Conservation (phyloP, 2,888 invertebrate genomes). For the Yponomeuta malinellus region DNA sequence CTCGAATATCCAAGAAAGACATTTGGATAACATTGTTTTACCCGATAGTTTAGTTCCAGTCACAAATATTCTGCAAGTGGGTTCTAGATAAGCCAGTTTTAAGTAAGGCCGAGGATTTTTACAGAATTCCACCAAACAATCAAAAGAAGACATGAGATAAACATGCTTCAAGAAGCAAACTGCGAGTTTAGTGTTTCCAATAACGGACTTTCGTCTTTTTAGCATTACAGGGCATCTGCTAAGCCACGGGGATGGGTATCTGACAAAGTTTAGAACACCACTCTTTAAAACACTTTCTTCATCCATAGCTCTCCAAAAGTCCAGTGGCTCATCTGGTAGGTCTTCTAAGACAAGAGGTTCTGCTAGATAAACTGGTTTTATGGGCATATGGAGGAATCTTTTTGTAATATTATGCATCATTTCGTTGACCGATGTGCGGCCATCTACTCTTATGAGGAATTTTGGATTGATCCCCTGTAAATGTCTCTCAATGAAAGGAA, state of each 20-base stretch:
- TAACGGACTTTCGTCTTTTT: conserved; percentile 62
- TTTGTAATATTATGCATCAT: conserved; percentile 69
- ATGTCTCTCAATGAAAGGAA: conserved; percentile 65
- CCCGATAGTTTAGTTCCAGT: conserved; percentile 77
- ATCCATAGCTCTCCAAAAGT: conserved; percentile 55
- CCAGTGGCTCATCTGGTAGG: conserved; percentile 49
- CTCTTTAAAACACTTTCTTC: conserved; percentile 40
- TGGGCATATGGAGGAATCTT: conserved; percentile 45
- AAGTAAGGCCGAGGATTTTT: conserved; percentile 79
- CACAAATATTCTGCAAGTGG: conserved; percentile 76
- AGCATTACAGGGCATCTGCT: conserved; percentile 79
- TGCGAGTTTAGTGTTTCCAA: conserved; percentile 72
- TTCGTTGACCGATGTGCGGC: conserved; percentile 55
- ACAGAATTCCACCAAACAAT: conserved; percentile 70
- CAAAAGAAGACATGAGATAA: conserved; percentile 72
- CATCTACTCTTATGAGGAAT: conserved; percentile 76
- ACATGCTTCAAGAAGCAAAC: conserved; percentile 78
- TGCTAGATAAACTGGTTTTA: conserved; percentile 52
- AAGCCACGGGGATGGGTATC: conserved; percentile 73
- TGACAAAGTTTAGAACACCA: conserved; percentile 43
- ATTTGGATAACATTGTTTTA: conserved; percentile 73
- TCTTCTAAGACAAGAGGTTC: conserved; percentile 56
- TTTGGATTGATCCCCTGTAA: conserved; percentile 71
- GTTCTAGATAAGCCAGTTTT: conserved; percentile 72
- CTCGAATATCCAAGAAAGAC: conserved; percentile 71